Conservation (phyloP, 2,797 vertebrate genomes). For the Megaceryle alcyon region DNA sequence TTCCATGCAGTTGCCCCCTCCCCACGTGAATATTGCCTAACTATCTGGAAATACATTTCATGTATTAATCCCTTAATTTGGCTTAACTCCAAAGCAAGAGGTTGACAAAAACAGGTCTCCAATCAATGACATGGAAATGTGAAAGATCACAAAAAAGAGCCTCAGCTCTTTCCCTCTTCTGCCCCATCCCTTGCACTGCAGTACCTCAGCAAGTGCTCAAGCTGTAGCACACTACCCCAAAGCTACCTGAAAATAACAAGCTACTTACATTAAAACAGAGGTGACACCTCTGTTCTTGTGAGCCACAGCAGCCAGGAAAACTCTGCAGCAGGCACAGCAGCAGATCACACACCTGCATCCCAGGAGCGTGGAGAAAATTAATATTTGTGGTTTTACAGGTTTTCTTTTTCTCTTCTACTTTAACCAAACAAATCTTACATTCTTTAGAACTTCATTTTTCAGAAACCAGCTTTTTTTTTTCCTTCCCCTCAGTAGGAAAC, state of each 20-base stretch:
- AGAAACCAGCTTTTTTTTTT: not conserved
- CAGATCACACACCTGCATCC: not conserved
- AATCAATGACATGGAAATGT: not conserved
- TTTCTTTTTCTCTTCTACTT: not conserved
- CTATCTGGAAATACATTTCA: not conserved
- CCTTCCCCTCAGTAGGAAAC: fast-evolving
- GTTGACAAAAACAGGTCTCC: not conserved
- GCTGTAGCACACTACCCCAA: not conserved
- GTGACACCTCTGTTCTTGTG: fast-evolving
- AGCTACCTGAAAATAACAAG: not conserved
- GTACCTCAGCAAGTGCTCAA: fast-evolving
- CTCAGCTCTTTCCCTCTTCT: not conserved
- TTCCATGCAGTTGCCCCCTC: not conserved
- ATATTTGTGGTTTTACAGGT: not conserved
- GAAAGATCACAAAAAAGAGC: not conserved
- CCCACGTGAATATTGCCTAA: not conserved
- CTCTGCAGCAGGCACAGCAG: not conserved
- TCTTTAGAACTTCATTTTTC: not conserved
- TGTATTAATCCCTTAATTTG: not conserved
- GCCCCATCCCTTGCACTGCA: not conserved
- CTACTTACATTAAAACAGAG: not conserved
- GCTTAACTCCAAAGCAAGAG: not conserved
- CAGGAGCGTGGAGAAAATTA: not conserved
- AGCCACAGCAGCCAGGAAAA: not conserved
- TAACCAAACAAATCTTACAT: not conserved